Evolutionary conservation across 2,797 vertebrate species (phyloP).

Genomic region (Moxostoma hubbsi): DNA sequence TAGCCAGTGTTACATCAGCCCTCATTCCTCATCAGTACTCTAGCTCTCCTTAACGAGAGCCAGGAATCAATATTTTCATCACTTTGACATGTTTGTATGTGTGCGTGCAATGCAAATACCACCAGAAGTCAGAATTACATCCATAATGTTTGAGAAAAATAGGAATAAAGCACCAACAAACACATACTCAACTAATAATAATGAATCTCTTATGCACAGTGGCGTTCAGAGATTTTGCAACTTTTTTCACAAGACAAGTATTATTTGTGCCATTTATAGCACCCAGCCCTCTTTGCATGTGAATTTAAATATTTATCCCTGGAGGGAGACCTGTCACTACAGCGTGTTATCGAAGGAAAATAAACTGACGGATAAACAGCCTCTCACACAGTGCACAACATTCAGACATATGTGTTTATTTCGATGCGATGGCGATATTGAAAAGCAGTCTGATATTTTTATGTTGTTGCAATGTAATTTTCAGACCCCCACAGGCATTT

Average conservation of each 20-base stretch:
- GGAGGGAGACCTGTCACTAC: conserved; percentile 32
- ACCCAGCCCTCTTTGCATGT: conserved; percentile 20
- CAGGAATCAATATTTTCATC: conserved; percentile 35
- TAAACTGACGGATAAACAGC: conserved; percentile 29
- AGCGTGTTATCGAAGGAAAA: conserved; percentile 30
- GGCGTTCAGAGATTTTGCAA: conserved; percentile 7
- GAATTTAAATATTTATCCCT: conserved; percentile 45
- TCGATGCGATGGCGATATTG: conserved; percentile 13
- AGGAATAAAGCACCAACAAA: conserved; percentile 7
- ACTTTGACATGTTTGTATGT: conserved; percentile 11
- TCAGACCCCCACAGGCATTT: conserved; percentile 18
- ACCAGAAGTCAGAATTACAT: conserved; percentile 31
- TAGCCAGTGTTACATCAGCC: conserved; percentile 55
- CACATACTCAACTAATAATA: conserved; percentile 21
- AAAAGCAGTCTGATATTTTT: conserved; percentile 34
- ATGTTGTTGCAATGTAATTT: background rate
- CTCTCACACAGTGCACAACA: background rate
- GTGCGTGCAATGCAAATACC: conserved; percentile 19
- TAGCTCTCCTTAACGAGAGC: conserved; percentile 35
- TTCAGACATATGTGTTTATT: conserved; percentile 45
- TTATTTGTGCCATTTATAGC: conserved; percentile 32
- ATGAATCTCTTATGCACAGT: background rate
- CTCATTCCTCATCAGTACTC: conserved; percentile 58
- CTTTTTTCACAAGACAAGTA: conserved; percentile 1
- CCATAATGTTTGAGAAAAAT: conserved; percentile 34